Evolutionary conservation across 2,113 vertebrate genomes (phyloP), one percentile per base, ranked within the genome.

Genomic region (Prionailurus bengalensis): DNA sequence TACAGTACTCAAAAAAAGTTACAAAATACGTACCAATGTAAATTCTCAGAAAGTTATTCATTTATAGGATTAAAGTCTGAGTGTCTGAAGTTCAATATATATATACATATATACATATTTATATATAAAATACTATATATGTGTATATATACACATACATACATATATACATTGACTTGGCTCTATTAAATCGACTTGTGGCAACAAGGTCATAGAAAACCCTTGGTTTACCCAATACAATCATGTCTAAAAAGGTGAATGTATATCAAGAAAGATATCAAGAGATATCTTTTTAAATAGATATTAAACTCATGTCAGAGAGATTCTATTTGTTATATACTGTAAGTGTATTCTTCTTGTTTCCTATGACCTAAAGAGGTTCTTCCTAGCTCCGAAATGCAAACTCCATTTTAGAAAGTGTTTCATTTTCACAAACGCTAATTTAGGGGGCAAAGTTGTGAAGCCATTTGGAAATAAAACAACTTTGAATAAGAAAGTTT

Each of bases 341-440:
- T 66, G 0, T 36, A 78, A 85, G 4, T 36, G 45, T 9, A 33
- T 70, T 91, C 10, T 73, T 83, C 88, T 58, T 89, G 42, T 36
- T 94, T 92, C 78, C 29, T 79, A 63, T 87, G 82, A 82, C 4
- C 23, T 81, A 39, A 93, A 63, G 53, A 78, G 4, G 19, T 45
- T 91, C 36, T 73, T n/a, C 27, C 36, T 10, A 29, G 33, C 10
- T 78, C 61, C 73, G 19, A 92, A 85, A 89, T 79, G 15, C 6
- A 51, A 79, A 82, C 39, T 79, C 19, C 31, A 87, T 68, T 83
- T 97, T 55, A 93, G 27, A 83, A 94, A 53, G 36, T 83, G 53
- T 90, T 97, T 79, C 23, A 89, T 87, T 70, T 91, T 78, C 39
- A 89, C 7, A 94, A 94, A 97, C 87, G 48, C 51, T 89, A 74